Percentiles rank a stretch among this genome's conserved stretches.
phyloP scores from a whole-genome alignment of 1,140 invertebrate species.

The Nymphalis io region DNA sequence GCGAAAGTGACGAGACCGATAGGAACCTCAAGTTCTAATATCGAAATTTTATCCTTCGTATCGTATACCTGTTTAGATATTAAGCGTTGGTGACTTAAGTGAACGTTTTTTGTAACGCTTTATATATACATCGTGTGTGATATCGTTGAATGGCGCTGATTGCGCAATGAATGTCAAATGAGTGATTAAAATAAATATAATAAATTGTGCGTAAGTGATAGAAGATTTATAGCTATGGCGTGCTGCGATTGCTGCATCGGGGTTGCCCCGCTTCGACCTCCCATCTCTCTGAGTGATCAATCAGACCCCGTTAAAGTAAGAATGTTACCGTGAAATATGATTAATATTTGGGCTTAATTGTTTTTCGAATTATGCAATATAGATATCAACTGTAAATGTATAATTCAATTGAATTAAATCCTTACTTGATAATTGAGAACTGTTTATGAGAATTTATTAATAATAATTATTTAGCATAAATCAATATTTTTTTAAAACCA shows the following conservation, averaged over 20 bases:
- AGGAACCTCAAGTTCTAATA: conserved; percentile 30
- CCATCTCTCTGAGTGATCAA: conserved; percentile 88
- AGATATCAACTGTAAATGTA: too few relatives aligned
- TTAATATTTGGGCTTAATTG: too few relatives aligned
- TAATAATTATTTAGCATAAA: too few relatives aligned
- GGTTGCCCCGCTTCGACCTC: conserved; percentile 84
- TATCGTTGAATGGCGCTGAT: conserved; percentile 33
- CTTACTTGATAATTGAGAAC: too few relatives aligned
- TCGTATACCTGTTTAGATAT: conserved; percentile 7
- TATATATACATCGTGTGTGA: conserved; percentile 28
- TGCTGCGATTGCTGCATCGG: conserved; percentile 85
- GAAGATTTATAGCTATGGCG: conserved; percentile 79
- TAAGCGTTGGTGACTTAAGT: conserved; percentile 32
- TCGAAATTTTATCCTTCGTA: conserved; percentile 14
- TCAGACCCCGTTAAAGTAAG: conserved; percentile 90
- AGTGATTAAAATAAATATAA: conserved; percentile 46
- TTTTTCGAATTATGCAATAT: too few relatives aligned
- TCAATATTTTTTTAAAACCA: too few relatives aligned
- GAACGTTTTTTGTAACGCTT: background rate
- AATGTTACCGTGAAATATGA: background rate
- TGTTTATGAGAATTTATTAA: too few relatives aligned
- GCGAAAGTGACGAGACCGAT: conserved; percentile 65
- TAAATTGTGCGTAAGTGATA: conserved; percentile 49
- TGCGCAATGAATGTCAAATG: conserved; percentile 52
- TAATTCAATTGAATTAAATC: too few relatives aligned